Conservation (phyloP, 2,797 vertebrate genomes). For the Menidia menidia region DNA sequence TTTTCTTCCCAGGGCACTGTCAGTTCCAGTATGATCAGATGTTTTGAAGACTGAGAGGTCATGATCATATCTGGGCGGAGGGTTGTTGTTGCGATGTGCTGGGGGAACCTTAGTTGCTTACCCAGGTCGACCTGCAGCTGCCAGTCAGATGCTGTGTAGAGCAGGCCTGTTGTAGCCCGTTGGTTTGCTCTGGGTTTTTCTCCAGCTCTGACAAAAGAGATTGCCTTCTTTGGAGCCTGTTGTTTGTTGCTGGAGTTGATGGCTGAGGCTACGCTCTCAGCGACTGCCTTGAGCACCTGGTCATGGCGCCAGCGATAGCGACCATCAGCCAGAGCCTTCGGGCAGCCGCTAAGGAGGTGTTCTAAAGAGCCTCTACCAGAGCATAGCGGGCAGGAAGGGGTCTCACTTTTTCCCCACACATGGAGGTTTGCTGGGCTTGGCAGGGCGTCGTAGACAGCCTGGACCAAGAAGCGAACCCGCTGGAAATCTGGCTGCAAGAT, state of each 20-base stretch:
- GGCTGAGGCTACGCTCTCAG: neutral
- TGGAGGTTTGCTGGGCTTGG: neutral
- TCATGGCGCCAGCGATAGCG: neutral
- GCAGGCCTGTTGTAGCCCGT: no score
- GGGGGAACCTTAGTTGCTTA: neutral
- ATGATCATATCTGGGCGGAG: neutral
- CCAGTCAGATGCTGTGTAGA: neutral
- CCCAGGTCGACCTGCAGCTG: neutral
- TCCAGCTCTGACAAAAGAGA: no score
- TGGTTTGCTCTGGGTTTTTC: no score
- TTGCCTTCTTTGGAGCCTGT: no score
- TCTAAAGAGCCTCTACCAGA: neutral
- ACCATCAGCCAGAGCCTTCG: neutral
- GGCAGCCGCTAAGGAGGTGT: neutral
- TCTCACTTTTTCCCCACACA: neutral
- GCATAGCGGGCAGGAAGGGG: neutral
- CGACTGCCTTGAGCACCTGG: neutral
- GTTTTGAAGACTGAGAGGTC: no score
- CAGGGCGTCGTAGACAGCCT: neutral
- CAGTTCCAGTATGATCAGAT: neutral
- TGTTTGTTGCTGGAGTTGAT: no score
- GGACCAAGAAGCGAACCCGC: neutral
- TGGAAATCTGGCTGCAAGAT: neutral
- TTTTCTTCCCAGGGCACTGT: neutral
- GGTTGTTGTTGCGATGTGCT: neutral